phyloP scores from a whole-genome alignment of 2,797 vertebrate species.

The Euthynnus affinis region DNA sequence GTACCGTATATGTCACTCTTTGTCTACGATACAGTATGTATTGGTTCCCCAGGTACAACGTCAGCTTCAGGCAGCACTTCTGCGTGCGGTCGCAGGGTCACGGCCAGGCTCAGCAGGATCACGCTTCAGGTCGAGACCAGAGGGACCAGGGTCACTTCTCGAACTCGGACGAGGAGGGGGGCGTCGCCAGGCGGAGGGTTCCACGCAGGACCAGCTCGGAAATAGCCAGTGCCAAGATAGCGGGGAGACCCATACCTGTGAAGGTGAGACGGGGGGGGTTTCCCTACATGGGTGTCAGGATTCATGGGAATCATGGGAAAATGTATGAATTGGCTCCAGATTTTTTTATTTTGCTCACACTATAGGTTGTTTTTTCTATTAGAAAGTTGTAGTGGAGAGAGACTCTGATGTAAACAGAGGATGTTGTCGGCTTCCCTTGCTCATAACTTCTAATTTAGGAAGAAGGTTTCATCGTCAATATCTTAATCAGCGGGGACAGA shows the following conservation, averaged over 20 bases:
- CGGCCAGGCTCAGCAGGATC: conserved; percentile 74
- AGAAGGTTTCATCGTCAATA: too few species aligned
- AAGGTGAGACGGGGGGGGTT: conserved; percentile 74
- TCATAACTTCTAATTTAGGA: too few species aligned
- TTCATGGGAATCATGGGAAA: too few species aligned
- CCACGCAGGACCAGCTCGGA: conserved; percentile 93
- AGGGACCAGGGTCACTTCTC: conserved; percentile 57
- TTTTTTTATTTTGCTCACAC: too few species aligned
- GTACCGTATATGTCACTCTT: conserved; percentile 75
- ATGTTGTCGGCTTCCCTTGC: too few species aligned
- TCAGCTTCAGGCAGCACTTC: conserved; percentile 95
- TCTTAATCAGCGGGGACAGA: too few species aligned
- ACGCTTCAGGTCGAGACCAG: conserved; percentile 41
- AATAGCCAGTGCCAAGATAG: conserved; percentile 93
- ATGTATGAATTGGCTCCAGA: neutral
- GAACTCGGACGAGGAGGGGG: conserved; percentile 84
- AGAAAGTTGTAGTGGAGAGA: too few species aligned
- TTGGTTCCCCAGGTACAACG: conserved; percentile 93
- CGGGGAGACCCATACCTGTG: conserved; percentile 89
- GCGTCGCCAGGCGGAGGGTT: conserved; percentile 88
- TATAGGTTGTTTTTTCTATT: too few species aligned
- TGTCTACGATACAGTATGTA: conserved; percentile 83
- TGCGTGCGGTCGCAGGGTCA: conserved; percentile 89
- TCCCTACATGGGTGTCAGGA: neutral
- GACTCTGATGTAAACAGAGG: too few species aligned